Evolutionary conservation across 2,888 invertebrate species (phyloP).

Genomic region (Microctonus aethiopoides): DNA sequence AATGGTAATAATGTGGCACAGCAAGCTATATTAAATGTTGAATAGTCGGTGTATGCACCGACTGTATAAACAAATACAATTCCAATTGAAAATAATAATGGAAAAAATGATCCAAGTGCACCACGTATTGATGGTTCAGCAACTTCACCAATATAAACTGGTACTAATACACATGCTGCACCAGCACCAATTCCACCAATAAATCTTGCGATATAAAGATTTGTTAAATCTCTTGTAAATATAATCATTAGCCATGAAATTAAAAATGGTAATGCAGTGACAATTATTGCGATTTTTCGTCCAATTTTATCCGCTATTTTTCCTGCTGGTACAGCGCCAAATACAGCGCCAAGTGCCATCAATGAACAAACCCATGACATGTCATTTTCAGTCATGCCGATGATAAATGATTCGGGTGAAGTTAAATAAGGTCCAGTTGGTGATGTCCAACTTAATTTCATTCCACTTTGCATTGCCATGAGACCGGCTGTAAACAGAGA

Average conservation of each 20-base stretch:
- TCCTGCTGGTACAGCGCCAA: conserved; percentile 57
- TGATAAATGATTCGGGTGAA: conserved; percentile 48
- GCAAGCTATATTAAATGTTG: conserved; percentile 64
- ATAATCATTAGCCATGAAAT: conserved; percentile 67
- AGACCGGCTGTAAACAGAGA: conserved; percentile 48
- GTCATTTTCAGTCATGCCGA: conserved; percentile 44
- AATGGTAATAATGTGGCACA: conserved; percentile 62
- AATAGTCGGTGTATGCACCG: conserved; percentile 67
- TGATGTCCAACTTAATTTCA: conserved; percentile 59
- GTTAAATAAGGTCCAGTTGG: conserved; percentile 52
- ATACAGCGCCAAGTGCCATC: conserved; percentile 56
- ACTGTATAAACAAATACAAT: conserved; percentile 67
- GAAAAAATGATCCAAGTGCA: conserved; percentile 68
- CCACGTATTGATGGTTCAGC: conserved; percentile 69
- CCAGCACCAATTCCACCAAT: conserved; percentile 68
- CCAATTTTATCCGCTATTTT: conserved; percentile 59
- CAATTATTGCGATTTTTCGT: conserved; percentile 51
- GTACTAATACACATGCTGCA: conserved; percentile 66
- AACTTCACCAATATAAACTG: conserved; percentile 70
- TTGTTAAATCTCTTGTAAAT: conserved; percentile 42
- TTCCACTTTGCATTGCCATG: conserved; percentile 57
- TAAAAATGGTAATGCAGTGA: conserved; percentile 55
- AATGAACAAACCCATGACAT: conserved; percentile 56
- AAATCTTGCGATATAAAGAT: conserved; percentile 56
- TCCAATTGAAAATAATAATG: conserved; percentile 68